phyloP scores from a whole-genome alignment of 2,797 vertebrate species.

The Hemitrygon akajei region DNA sequence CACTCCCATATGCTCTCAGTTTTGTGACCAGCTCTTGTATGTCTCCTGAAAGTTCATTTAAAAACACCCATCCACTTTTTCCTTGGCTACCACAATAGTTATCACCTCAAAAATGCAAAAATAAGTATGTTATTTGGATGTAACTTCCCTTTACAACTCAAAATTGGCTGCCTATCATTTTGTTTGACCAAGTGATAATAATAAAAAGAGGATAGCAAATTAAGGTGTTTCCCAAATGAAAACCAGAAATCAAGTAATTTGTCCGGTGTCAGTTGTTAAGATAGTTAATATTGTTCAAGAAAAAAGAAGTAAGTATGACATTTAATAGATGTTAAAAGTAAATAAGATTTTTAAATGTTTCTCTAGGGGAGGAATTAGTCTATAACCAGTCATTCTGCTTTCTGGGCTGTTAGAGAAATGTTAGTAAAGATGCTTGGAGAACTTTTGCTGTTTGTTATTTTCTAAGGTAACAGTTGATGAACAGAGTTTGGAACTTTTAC shows the following conservation, averaged over 20 bases:
- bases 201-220: neutral
- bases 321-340: neutral
- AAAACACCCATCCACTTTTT: neutral
- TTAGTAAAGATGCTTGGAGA: neutral
- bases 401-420: neutral
- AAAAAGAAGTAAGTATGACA: neutral
- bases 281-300: neutral
- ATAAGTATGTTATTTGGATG: neutral
- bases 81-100: neutral
- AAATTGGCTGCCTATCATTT: neutral
- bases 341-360: neutral
- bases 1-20: neutral
- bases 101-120: neutral
- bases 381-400: too few relatives aligned
- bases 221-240: too few relatives aligned
- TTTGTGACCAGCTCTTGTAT: neutral
- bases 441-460: neutral
- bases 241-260: neutral
- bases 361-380: neutral
- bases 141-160: neutral
- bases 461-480: slow-evolving; percentile 81
- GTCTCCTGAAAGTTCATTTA: neutral
- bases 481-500: slow-evolving; percentile 67
- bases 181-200: neutral
- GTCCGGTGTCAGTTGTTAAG: neutral